Evolutionary conservation across 2,113 vertebrate species (phyloP).

Genomic region (Mirounga angustirostris): DNA sequence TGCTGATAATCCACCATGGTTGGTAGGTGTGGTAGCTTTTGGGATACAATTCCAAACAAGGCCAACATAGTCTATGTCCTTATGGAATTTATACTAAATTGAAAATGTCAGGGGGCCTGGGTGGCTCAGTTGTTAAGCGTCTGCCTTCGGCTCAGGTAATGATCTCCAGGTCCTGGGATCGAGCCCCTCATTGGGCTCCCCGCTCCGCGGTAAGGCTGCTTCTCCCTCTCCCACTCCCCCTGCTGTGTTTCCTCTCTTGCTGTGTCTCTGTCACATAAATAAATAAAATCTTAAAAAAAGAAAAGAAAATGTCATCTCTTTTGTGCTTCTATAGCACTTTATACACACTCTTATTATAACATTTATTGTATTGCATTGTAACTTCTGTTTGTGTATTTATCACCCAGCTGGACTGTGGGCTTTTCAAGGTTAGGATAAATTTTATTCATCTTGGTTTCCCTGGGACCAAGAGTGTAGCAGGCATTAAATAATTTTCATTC

Average conservation of each 20-base stretch:
- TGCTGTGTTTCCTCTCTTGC: no score
- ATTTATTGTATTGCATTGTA: not conserved
- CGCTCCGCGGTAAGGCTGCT: no score
- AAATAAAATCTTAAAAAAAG: no score
- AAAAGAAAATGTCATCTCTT: not conserved
- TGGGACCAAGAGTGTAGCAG: not conserved
- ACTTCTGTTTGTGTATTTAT: not conserved
- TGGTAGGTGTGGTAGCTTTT: not conserved
- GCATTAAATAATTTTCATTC: conserved; percentile 11
- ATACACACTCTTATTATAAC: not conserved
- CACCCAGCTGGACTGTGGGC: not conserved
- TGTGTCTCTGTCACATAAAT: no score
- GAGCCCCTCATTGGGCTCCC: no score
- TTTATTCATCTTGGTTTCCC: conserved; percentile 45
- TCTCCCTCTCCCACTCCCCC: no score
- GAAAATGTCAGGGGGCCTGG: no score
- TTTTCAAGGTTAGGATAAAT: not conserved
- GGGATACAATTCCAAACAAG: not conserved
- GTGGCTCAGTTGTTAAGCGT: no score
- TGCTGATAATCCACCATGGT: not conserved
- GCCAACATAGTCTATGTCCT: not conserved
- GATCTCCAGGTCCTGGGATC: no score
- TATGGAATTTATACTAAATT: not conserved
- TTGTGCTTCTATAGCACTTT: not conserved
- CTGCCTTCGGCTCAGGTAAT: no score